Evolutionary conservation across 2,113 vertebrate species (phyloP).

Genomic region (human): GRCh38 chr2:43574001-43574500

Average conservation of each 20-base stretch:
- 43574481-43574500: conserved; percentile 93
- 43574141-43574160: conserved; percentile 21
- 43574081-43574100: conserved; percentile 23
- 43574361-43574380: conserved; percentile 92
- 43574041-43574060: conserved; percentile 10
- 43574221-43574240: background rate
- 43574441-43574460: conserved; percentile 90
- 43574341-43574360: conserved; percentile 85
- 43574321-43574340: conserved; percentile 83
- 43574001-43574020: conserved; percentile 53
- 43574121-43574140: background rate
- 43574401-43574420: conserved; percentile 94
- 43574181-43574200: background rate
- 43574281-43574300: conserved; percentile 30
- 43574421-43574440: conserved; percentile 94
- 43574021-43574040: background rate
- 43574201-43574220: background rate
- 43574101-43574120: background rate
- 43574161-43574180: background rate
- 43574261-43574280: background rate
- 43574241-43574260: background rate
- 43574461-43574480: conserved; percentile 92
- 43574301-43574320: conserved; percentile 28
- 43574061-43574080: conserved; percentile 45
- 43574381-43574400: conserved; percentile 92